Base-by-base conservation (phyloP, 2,797 vertebrate genomes). In the Mormyrus hasselquistii region DNA sequence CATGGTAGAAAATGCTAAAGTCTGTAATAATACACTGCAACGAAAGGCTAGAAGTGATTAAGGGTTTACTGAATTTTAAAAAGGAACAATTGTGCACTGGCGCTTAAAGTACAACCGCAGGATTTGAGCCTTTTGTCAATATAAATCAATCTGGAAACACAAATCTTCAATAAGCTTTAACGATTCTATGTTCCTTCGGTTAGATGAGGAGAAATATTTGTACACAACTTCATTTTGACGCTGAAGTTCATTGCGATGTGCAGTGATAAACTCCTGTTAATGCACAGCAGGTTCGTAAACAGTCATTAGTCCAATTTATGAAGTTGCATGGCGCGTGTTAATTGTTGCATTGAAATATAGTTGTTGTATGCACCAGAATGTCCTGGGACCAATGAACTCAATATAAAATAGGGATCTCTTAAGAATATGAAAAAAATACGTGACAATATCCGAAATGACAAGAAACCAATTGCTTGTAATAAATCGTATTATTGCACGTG, bases 401-500 rank as follows among this genome's bases (percentile, higher is more conserved):
- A 29, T 29, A 8, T 62, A 10, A 25, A 65, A 69, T 69, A 69
- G 10, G 62, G 19, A 69, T 69, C 62, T 34, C 62, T 69, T 69
- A 69, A 12, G 62, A 69, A 34, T 12, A 69, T 69, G 9, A 29
- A 69, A 69, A 59, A 69, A 69, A 69, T 69, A 12, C 10, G 25
- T 29, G 62, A 69, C 29, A 69, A 12, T 69, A 69, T 69, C 25
- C 62, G 10, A 69, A 69, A 29, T 69, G 52, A 2, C 12, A 65
- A 65, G 9, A 65, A 65, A 65, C 8, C 83, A 90, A 92, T 90
- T 92, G 88, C 85, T 86, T 69, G 87, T 93, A 93, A 95, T 94
- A 90, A 95, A 95, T 95, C 90, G 92, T 49, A 83, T 93, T 86
- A 73, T 89, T 91, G 93, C 76, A 82, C 91, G 59, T 89, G 22